Evolutionary conservation across 1,140 invertebrate species (phyloP).

Genomic region (Lethrus apterus): DNA sequence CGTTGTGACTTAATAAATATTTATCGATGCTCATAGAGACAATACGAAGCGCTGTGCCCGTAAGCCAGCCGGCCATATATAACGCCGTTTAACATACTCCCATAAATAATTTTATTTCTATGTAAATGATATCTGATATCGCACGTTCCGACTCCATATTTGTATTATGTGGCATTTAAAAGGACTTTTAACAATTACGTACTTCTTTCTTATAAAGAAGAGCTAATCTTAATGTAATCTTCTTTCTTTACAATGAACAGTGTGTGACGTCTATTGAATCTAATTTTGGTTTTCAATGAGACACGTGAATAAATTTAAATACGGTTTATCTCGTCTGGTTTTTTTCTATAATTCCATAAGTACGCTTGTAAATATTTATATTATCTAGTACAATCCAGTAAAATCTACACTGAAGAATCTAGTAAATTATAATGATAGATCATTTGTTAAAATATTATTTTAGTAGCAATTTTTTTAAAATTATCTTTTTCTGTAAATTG

Average conservation of each 20-base stretch:
- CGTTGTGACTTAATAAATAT: background rate
- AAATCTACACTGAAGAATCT: too few species aligned
- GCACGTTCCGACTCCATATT: slow-evolving; percentile 13
- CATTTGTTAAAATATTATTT: too few species aligned
- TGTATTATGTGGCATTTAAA: slow-evolving; percentile 13
- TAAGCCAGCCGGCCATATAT: slow-evolving; percentile 5
- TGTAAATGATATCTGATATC: slow-evolving; percentile 18
- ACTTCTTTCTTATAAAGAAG: slow-evolving; percentile 11
- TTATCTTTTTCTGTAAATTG: too few species aligned
- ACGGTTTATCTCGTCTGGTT: too few species aligned
- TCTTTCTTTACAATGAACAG: slow-evolving; percentile 11
- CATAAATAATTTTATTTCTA: slow-evolving; percentile 15
- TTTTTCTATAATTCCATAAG: too few species aligned
- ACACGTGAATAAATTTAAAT: slow-evolving; percentile 11
- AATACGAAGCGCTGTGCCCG: too few species aligned
- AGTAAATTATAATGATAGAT: too few species aligned
- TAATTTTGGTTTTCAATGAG: slow-evolving; percentile 10
- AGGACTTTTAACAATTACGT: slow-evolving; percentile 17
- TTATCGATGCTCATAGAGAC: slow-evolving; percentile 9
- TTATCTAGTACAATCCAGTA: too few species aligned
- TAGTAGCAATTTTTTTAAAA: too few species aligned
- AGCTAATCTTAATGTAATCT: slow-evolving; percentile 14
- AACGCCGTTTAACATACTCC: slow-evolving; percentile 2
- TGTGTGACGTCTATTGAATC: slow-evolving; percentile 8
- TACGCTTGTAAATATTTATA: too few species aligned